Base-by-base conservation (phyloP, 1,140 invertebrate species). In the Anadara kagoshimensis region DNA sequence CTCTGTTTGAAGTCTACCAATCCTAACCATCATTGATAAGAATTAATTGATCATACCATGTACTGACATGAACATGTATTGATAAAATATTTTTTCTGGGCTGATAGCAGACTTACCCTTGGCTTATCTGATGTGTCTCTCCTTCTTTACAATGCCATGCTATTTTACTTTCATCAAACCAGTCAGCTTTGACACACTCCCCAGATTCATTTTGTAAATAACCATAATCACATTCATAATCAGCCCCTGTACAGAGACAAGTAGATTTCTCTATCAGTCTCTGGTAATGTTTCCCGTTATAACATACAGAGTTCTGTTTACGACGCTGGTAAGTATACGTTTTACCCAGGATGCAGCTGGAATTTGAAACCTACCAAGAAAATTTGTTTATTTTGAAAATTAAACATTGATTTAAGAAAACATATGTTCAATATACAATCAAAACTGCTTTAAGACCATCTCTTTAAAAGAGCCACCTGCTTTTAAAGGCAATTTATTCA, bases 171-270 rank as follows among this genome's bases (percentile, higher is more conserved):
- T 93, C 93, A 88, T 95, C 92, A 68, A 87, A 66, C 87, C 86
- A 82, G 24, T 11, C 43, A 29, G 75, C 58, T 62, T 4, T 47
- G 65, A 76, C 80, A 78, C 11, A 49, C 51, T 29, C 54, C 64
- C 11, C 20, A 45, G 1, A 53, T 43, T 57, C 49, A 44, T 44
- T 43, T 36, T 58, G 36, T 64, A 83, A 84, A 78, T 88, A 91
- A 0, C 90, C 90, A 79, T 91, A 92, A 84, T 93, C 92, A 88
- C 91, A 97, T 89, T 95, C 94, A 90, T 93, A 97, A 90, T 97
- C 96, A 53, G 93, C 91, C n/a, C 91, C 87, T 73, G 93, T 92
- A 84, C 96, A 97, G 61, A 91, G 91, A 86, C 96, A 97, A 0
- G 91, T 90, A 78, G 93, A 92, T 18, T 92, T 92, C 49, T 90